Conservation (phyloP, 2,888 invertebrate species). For the Agrenia bidenticulata region DNA sequence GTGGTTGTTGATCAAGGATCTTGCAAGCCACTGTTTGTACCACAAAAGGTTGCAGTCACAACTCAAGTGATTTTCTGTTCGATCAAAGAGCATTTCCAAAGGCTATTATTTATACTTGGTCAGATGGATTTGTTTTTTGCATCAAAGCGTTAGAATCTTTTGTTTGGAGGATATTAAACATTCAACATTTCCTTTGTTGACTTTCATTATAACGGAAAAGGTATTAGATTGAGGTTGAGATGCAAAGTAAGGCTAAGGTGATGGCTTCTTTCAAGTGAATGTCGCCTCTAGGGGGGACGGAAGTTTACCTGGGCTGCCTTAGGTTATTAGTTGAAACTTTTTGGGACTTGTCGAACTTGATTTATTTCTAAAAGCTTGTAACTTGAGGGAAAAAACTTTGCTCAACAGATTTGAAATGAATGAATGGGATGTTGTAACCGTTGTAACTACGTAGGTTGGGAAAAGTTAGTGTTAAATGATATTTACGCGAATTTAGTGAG, state of each 20-base stretch:
- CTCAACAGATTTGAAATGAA: too few relatives aligned
- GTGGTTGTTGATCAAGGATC: conserved; percentile 31
- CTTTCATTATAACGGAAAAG: background rate
- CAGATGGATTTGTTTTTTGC: background rate
- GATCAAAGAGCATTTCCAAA: conserved; percentile 6
- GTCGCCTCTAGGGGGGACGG: too few relatives aligned
- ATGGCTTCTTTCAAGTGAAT: too few relatives aligned
- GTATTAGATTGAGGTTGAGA: background rate
- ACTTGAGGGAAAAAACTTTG: too few relatives aligned
- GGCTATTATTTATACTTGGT: background rate
- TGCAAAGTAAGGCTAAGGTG: too few relatives aligned
- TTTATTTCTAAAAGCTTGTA: too few relatives aligned
- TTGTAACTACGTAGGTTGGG: too few relatives aligned
- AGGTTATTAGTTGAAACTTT: too few relatives aligned
- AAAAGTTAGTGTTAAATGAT: background rate
- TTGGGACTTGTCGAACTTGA: too few relatives aligned
- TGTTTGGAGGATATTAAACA: too few relatives aligned
- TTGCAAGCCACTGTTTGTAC: conserved; percentile 76
- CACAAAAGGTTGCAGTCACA: conserved; percentile 86
- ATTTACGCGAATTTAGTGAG: background rate
- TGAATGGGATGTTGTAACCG: too few relatives aligned
- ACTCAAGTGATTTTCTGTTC: conserved; percentile 78
- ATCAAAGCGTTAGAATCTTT: too few relatives aligned
- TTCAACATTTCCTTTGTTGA: background rate
- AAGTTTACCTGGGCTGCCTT: background rate